Percentiles rank a stretch among this genome's conserved stretches.
Conservation (phyloP, 1,140 invertebrate species). For the Macrocentrus cingulum region DNA sequence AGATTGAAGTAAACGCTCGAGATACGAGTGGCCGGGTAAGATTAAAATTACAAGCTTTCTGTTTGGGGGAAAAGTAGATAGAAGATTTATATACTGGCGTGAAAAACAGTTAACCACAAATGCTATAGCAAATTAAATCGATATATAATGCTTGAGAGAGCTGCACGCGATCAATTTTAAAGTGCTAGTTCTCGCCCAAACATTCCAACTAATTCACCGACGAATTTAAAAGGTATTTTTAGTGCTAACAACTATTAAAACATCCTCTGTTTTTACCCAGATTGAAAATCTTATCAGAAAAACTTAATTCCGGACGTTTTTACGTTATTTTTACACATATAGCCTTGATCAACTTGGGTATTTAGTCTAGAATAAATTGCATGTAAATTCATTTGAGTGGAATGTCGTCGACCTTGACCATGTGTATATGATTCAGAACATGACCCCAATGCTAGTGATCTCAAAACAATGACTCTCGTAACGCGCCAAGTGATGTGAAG, state of each 20-base stretch:
- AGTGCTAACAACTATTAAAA: background rate
- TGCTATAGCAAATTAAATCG: background rate
- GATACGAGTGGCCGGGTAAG: constrained; percentile 55
- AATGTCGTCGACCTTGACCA: constrained; percentile 20
- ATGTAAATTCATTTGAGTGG: background rate
- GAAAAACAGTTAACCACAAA: no score
- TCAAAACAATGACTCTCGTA: no score
- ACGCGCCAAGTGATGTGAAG: no score
- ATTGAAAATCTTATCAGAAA: background rate
- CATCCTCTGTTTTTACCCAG: constrained; percentile 1
- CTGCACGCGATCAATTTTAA: no score
- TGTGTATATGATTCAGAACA: constrained; percentile 6
- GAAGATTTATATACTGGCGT: no score
- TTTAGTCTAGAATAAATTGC: constrained; percentile 2
- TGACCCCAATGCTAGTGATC: background rate
- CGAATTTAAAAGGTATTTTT: constrained; percentile 3
- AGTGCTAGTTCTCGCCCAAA: background rate
- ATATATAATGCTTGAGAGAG: no score
- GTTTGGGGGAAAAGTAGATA: background rate
- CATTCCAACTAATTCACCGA: background rate
- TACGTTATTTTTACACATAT: background rate
- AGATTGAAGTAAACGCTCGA: constrained; percentile 49
- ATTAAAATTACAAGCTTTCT: background rate
- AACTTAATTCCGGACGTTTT: background rate
- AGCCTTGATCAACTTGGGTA: no score